Evolutionary conservation across 35 echinoderm and acorn worm genomes (phyloP).

Genomic region (Heliocidaris erythrogramma): DNA sequence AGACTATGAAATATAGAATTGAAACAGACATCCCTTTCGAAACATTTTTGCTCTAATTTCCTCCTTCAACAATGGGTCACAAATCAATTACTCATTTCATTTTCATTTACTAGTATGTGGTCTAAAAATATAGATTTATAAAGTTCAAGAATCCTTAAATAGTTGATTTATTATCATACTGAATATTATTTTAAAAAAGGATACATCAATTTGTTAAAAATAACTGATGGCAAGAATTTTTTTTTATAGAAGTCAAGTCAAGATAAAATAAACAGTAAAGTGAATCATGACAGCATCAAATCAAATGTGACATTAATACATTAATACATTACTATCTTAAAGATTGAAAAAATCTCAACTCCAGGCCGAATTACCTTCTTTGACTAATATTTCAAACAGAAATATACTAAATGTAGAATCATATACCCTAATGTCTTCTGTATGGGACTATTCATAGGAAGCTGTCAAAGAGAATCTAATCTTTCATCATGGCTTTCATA

Average conservation of each 20-base stretch:
- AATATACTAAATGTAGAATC: too few relatives aligned
- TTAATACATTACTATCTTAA: too few relatives aligned
- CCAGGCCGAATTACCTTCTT: background rate
- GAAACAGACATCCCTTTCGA: background rate
- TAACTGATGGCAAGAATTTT: too few relatives aligned
- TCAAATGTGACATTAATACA: too few relatives aligned
- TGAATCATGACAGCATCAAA: too few relatives aligned
- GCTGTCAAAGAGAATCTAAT: background rate
- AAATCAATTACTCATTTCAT: background rate
- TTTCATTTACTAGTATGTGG: background rate
- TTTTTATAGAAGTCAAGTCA: too few relatives aligned
- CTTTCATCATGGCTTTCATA: background rate
- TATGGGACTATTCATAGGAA: too few relatives aligned
- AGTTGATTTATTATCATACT: background rate
- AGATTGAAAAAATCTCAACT: background rate
- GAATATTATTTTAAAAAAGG: background rate
- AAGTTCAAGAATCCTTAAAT: background rate
- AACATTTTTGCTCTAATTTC: slow-evolving; percentile 1
- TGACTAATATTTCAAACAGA: background rate
- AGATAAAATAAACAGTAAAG: too few relatives aligned
- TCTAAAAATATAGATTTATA: background rate
- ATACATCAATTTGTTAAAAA: background rate
- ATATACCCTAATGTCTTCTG: too few relatives aligned
- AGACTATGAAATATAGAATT: background rate
- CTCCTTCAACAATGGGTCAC: background rate